phyloP scores from a whole-genome alignment of 2,888 invertebrate species.

The Lycaena phlaeas region DNA sequence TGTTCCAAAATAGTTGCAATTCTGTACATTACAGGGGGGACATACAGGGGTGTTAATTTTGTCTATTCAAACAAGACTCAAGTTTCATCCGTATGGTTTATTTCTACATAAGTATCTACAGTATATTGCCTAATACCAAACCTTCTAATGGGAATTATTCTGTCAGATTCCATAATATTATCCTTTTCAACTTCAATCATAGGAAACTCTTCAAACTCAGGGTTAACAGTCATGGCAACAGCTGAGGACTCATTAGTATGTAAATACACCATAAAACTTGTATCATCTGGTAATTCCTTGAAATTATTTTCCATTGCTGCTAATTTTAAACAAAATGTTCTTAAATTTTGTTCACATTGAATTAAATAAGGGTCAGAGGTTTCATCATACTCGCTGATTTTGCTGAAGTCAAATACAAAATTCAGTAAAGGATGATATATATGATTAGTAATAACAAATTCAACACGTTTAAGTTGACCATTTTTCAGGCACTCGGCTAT shows the following conservation, averaged over 20 bases:
- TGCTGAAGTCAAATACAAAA: slow-evolving; percentile 50
- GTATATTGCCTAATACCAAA: slow-evolving; percentile 41
- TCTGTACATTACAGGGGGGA: too few species aligned
- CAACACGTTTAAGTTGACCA: slow-evolving; percentile 62
- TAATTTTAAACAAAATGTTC: slow-evolving; percentile 74
- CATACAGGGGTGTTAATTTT: too few species aligned
- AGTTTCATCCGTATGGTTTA: too few species aligned
- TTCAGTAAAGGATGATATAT: slow-evolving; percentile 34
- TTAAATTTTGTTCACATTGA: slow-evolving; percentile 74
- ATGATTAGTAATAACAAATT: slow-evolving; percentile 57
- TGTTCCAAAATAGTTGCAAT: too few species aligned
- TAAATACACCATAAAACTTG: slow-evolving; percentile 74
- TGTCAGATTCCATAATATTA: slow-evolving; percentile 28
- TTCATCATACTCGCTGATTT: slow-evolving; percentile 33
- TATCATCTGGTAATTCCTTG: slow-evolving; percentile 60
- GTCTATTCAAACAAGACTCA: neutral
- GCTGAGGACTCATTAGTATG: slow-evolving; percentile 75
- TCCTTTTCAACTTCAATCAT: slow-evolving; percentile 41
- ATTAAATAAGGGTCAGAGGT: slow-evolving; percentile 74
- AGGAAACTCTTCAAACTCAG: slow-evolving; percentile 60
- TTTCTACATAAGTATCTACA: slow-evolving; percentile 48
- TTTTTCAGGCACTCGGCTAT: slow-evolving; percentile 61
- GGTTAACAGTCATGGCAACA: slow-evolving; percentile 65
- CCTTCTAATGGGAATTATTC: slow-evolving; percentile 44
- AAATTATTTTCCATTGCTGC: slow-evolving; percentile 59